Percentiles rank a stretch among this genome's conserved stretches.
Conservation (phyloP, 2,797 vertebrate genomes). For the Rachycentron canadum region DNA sequence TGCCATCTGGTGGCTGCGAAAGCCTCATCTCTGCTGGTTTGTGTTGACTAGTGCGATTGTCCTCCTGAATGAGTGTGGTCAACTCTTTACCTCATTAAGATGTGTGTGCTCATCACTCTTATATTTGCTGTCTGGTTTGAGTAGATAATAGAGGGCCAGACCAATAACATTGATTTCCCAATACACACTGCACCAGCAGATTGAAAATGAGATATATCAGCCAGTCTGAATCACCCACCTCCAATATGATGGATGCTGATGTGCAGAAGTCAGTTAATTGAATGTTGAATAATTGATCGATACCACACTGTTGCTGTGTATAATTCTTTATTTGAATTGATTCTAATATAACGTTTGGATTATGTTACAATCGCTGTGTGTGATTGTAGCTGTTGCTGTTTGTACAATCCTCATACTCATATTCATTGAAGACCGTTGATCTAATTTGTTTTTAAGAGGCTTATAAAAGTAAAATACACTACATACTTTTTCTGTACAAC, state of each 20-base stretch:
- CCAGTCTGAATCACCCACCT: not conserved
- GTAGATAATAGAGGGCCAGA: not conserved
- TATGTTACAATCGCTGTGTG: not conserved
- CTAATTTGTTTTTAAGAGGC: not conserved
- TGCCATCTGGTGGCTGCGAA: constrained; percentile 74
- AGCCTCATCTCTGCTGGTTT: not conserved
- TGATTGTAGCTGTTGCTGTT: not conserved
- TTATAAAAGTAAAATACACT: not conserved
- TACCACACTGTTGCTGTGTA: constrained; percentile 6
- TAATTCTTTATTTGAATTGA: constrained; percentile 5
- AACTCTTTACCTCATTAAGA: not conserved
- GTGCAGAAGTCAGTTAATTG: constrained; percentile 25
- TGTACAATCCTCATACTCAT: not conserved
- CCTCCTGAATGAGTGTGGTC: not conserved
- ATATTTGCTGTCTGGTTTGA: not conserved
- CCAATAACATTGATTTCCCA: constrained; percentile 25
- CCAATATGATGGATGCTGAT: constrained; percentile 24
- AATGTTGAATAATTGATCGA: constrained; percentile 35
- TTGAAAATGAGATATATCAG: constrained; percentile 31
- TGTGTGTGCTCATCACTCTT: constrained; percentile 5
- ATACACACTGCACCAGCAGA: constrained; percentile 5
- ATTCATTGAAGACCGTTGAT: not conserved
- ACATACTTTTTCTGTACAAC: not conserved
- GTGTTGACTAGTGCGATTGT: not conserved
- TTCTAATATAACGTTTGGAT: not conserved